Conservation (phyloP, 2,797 vertebrate genomes). For the Philypnodon macrostomus region DNA sequence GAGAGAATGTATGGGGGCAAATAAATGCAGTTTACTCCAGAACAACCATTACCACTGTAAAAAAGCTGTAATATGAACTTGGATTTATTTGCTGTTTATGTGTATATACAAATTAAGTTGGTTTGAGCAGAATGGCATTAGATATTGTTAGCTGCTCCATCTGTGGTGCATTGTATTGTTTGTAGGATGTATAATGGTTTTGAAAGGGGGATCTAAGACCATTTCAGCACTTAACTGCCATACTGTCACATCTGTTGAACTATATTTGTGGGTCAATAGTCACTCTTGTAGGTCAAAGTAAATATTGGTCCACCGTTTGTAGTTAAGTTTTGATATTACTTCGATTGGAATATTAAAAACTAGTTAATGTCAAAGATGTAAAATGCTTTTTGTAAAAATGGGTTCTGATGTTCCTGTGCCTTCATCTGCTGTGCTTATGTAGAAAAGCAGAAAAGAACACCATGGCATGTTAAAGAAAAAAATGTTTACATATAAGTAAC, state of each 20-base stretch:
- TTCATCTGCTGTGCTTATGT: slow-evolving; percentile 54
- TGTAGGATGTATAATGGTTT: slow-evolving; percentile 12
- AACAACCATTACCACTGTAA: slow-evolving; percentile 35
- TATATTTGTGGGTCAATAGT: slow-evolving; percentile 39
- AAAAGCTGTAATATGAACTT: slow-evolving; percentile 26
- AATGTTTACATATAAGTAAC: slow-evolving; percentile 14
- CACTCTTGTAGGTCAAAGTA: slow-evolving; percentile 16
- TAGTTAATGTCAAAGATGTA: slow-evolving; percentile 12
- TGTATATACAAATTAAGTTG: slow-evolving; percentile 18
- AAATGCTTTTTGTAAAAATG: slow-evolving; percentile 37
- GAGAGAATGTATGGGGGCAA: slow-evolving; percentile 98
- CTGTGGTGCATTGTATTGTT: slow-evolving; percentile 45
- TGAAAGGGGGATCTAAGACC: slow-evolving; percentile 35
- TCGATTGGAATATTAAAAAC: slow-evolving; percentile 27
- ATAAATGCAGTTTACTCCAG: slow-evolving; percentile 51
- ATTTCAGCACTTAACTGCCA: slow-evolving; percentile 60
- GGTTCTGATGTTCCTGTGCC: slow-evolving; percentile 68
- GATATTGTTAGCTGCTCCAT: slow-evolving; percentile 40
- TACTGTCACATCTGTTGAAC: slow-evolving; percentile 37
- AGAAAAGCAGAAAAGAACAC: slow-evolving; percentile 32
- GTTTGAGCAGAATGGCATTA: slow-evolving; percentile 36
- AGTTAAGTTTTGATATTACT: slow-evolving; percentile 24
- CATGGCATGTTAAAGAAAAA: slow-evolving; percentile 20
- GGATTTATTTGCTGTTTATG: slow-evolving; percentile 26
- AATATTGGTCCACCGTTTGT: slow-evolving; percentile 1